phyloP scores from a whole-genome alignment of 2,888 invertebrate species.

The Noctua comes region DNA sequence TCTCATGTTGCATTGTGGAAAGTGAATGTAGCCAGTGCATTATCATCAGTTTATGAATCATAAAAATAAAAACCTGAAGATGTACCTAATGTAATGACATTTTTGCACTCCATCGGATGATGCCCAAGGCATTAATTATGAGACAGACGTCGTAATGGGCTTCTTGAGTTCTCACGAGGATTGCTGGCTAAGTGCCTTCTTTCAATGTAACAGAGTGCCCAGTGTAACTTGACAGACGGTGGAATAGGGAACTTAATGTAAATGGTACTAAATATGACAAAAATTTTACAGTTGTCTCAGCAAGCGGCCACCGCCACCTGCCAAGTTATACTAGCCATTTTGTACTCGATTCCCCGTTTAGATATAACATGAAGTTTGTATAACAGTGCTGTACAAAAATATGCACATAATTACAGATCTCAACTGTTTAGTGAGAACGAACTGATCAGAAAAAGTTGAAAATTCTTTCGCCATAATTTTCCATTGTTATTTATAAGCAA shows the following conservation, averaged over 20 bases:
- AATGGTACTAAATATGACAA: conserved; percentile 12
- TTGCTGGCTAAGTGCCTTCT: conserved; percentile 30
- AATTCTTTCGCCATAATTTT: conserved; percentile 33
- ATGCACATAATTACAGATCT: conserved; percentile 52
- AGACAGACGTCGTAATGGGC: conserved; percentile 31
- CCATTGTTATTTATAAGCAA: conserved; percentile 30
- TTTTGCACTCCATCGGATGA: conserved; percentile 19
- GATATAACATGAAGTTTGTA: conserved; percentile 35
- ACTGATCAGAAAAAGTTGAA: conserved; percentile 47
- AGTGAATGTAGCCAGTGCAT: background rate
- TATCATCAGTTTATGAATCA: conserved; percentile 8
- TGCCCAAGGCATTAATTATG: conserved; percentile 24
- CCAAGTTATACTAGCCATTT: conserved; percentile 15
- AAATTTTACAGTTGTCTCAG: background rate
- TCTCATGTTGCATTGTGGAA: background rate
- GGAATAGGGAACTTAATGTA: background rate
- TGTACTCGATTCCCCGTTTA: conserved; percentile 34
- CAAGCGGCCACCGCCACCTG: background rate
- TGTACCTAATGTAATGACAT: conserved; percentile 20
- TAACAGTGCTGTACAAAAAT: conserved; percentile 26
- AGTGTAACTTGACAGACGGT: conserved; percentile 15
- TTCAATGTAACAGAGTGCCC: conserved; percentile 14
- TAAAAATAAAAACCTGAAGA: conserved; percentile 12
- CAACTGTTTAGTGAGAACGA: conserved; percentile 27
- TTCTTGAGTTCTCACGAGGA: conserved; percentile 33